A percentile compares a stretch with the other conserved stretches of the same genome.
These are phyloP conservation scores for Erinaceus europaeus DNA, from an alignment of 2,113 vertebrate species.

Conservation along the genomic window DNA sequence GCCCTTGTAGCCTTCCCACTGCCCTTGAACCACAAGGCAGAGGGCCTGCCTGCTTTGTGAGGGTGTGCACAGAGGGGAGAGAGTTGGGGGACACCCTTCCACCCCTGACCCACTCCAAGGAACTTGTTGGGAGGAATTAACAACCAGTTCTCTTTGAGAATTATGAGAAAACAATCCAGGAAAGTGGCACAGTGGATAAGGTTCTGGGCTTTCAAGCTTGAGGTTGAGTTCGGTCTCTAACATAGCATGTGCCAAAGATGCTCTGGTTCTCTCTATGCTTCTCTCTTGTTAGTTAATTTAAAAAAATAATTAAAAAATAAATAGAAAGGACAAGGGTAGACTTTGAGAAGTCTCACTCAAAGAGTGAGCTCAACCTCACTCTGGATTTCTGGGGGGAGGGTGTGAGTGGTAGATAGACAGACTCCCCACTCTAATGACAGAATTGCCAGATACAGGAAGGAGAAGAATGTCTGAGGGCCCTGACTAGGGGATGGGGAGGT, in stretches of 20 bases:
- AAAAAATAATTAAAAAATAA: too few relatives aligned
- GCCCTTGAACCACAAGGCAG: not conserved
- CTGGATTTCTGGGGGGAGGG: not conserved
- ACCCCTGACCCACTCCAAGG: too few relatives aligned
- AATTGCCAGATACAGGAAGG: not conserved
- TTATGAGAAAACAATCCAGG: too few relatives aligned
- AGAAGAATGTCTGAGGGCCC: not conserved
- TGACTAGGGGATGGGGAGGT: too few relatives aligned
- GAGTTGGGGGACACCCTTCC: conserved; percentile 13
- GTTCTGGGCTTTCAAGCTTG: too few relatives aligned
- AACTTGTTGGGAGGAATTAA: not conserved
- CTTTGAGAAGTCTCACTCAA: too few relatives aligned
- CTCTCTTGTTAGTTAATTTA: too few relatives aligned
- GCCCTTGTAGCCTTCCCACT: not conserved
- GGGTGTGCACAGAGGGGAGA: not conserved
- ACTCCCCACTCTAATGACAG: not conserved
- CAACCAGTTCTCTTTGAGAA: not conserved
- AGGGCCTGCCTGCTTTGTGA: not conserved
- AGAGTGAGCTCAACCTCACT: not conserved
- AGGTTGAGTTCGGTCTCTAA: not conserved
- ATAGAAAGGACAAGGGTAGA: too few relatives aligned
- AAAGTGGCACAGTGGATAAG: too few relatives aligned
- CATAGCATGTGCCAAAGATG: too few relatives aligned
- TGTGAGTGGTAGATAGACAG: not conserved
- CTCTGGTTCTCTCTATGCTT: too few relatives aligned